Percentiles rank a stretch among this genome's conserved stretches.
Evolutionary conservation across 2,888 invertebrate species (phyloP).

Genomic region (Drosophila neotestacea): DNA sequence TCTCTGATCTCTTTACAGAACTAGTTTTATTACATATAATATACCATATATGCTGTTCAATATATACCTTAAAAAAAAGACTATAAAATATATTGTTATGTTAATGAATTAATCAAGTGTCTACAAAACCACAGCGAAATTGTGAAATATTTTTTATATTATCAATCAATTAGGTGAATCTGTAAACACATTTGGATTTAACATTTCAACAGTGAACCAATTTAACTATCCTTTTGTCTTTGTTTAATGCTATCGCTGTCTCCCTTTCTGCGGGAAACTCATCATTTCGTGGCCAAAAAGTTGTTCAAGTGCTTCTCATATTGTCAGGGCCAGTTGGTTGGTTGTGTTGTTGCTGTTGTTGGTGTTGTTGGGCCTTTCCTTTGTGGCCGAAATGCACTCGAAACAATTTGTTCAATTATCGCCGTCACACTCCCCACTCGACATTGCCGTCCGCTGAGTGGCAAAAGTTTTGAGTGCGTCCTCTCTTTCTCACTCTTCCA

Average conservation of each 20-base stretch:
- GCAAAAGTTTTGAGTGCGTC: conserved; percentile 69
- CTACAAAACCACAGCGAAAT: neutral
- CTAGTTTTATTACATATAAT: too few species aligned
- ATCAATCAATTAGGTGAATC: neutral
- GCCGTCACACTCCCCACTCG: conserved; percentile 30
- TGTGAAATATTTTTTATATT: neutral
- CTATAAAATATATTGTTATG: too few species aligned
- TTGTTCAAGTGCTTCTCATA: conserved; percentile 48
- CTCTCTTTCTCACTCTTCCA: neutral
- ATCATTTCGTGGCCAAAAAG: conserved; percentile 41
- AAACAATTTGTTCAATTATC: conserved; percentile 82
- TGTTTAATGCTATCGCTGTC: conserved; percentile 4
- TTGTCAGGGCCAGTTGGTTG: conserved; percentile 17
- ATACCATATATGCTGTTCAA: too few species aligned
- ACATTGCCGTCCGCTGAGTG: conserved; percentile 44
- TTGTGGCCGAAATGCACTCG: conserved; percentile 68
- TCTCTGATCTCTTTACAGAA: too few species aligned
- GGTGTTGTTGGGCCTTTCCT: conserved; percentile 38
- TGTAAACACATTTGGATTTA: neutral
- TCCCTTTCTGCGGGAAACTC: conserved; percentile 22
- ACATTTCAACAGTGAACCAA: neutral
- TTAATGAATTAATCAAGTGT: too few species aligned
- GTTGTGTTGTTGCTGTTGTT: too few species aligned
- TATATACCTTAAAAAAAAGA: too few species aligned
- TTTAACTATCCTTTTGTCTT: neutral